Evolutionary conservation across 2,797 vertebrate species (phyloP).

Genomic region (Benthosema pterotum): DNA sequence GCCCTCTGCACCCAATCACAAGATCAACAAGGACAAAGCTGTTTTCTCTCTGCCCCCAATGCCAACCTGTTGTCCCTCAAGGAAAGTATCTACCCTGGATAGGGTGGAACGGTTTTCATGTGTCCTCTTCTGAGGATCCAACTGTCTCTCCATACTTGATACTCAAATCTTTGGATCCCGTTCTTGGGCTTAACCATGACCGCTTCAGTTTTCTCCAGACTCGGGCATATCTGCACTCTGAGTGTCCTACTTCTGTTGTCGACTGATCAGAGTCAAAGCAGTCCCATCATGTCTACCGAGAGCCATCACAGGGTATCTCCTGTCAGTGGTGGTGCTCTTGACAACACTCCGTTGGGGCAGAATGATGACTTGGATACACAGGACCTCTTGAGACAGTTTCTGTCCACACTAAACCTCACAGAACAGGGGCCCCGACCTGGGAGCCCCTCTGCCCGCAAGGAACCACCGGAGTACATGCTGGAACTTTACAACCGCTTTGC

Average conservation of each 20-base stretch:
- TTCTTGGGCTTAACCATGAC: conserved; percentile 59
- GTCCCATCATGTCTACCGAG: conserved; percentile 84
- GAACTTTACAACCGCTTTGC: conserved; percentile 92
- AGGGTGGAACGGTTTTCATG: conserved; percentile 43
- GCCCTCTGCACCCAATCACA: conserved; percentile 78
- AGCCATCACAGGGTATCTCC: conserved; percentile 69
- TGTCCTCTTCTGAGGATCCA: conserved; percentile 46
- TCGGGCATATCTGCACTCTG: conserved; percentile 49
- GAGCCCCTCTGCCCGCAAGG: conserved; percentile 68
- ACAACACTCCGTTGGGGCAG: conserved; percentile 81
- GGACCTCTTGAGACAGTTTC: conserved; percentile 86
- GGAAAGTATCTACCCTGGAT: conserved; percentile 35
- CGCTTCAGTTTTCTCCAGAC: conserved; percentile 45
- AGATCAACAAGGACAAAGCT: conserved; percentile 79
- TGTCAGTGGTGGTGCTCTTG: conserved; percentile 75
- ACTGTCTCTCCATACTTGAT: conserved; percentile 47
- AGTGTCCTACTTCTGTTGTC: conserved; percentile 56
- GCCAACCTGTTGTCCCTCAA: conserved; percentile 60
- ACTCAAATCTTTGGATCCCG: conserved; percentile 51
- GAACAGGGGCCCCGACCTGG: conserved; percentile 78
- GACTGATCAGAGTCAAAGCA: conserved; percentile 58
- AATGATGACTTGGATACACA: conserved; percentile 79
- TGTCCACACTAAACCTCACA: conserved; percentile 90
- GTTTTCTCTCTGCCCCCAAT: conserved; percentile 64
- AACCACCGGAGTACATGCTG: conserved; percentile 94